These are phyloP conservation scores for Paracanthobrama guichenoti DNA, from an alignment of 2,113 vertebrate species.

Conservation along the genomic window DNA sequence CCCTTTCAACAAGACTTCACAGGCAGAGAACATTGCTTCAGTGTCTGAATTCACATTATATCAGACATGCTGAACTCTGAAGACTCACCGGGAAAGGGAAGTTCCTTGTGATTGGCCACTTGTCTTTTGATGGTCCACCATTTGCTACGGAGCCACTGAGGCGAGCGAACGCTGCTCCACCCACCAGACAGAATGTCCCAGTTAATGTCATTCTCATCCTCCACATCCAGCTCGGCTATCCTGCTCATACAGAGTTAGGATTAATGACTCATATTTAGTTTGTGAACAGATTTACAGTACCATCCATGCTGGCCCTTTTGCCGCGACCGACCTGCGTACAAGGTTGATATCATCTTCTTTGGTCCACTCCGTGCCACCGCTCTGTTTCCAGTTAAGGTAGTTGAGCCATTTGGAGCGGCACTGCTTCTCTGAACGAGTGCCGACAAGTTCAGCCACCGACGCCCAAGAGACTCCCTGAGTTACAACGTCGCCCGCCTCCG, in stretches of 20 bases:
- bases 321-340: constrained; percentile 79
- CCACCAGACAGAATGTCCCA: constrained; percentile 95
- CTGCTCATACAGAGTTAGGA: not conserved
- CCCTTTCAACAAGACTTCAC: constrained; percentile 91
- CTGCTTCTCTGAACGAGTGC: constrained; percentile 96
- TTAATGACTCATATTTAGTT: not conserved
- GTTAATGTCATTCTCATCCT: constrained; percentile 94
- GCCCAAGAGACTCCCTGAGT: constrained; percentile 98
- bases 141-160: constrained; percentile 98
- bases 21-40: constrained; percentile 41
- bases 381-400: constrained; percentile 99
- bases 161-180: constrained; percentile 97
- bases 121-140: constrained; percentile 99
- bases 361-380: constrained; percentile 96
- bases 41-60: constrained; percentile 23
- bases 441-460: constrained; percentile 89
- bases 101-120: constrained; percentile 96
- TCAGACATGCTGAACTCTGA: not conserved
- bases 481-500: constrained; percentile 89
- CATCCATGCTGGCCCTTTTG: not conserved
- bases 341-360: constrained; percentile 97
- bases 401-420: constrained; percentile 99
- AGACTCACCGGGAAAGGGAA: constrained; percentile 86
- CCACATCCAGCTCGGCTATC: constrained; percentile 90
- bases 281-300: constrained; percentile 35